These are phyloP conservation scores for Pseudorectes ferrugineus DNA, from an alignment of 2,113 vertebrate species.

Conservation along the genomic window DNA sequence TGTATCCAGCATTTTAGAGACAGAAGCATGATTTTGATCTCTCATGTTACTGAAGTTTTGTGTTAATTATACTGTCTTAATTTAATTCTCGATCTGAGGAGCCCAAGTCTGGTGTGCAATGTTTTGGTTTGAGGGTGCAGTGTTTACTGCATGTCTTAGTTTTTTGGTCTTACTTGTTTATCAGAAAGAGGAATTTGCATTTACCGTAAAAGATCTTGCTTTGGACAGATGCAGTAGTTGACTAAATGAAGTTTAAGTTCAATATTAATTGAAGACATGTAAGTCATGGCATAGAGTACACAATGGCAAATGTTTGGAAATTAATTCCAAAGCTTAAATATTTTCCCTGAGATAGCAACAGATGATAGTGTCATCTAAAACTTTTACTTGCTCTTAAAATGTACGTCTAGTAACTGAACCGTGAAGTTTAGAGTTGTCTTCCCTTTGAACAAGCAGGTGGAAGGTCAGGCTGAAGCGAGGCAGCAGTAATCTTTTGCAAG, in stretches of 20 bases:
- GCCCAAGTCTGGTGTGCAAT: fast-evolving
- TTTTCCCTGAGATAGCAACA: not conserved
- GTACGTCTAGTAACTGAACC: not conserved
- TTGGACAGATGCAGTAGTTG: not conserved
- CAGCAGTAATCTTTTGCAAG: not conserved
- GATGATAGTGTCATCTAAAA: not conserved
- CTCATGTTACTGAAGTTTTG: not conserved
- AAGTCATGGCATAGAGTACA: not conserved
- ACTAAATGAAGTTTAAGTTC: not conserved
- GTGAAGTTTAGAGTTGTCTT: not conserved
- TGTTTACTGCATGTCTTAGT: not conserved
- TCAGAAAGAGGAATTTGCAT: not conserved
- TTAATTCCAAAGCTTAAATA: not conserved
- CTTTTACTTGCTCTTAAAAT: not conserved
- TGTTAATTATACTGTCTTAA: not conserved
- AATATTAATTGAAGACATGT: not conserved
- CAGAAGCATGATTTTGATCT: not conserved
- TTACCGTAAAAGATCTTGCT: not conserved
- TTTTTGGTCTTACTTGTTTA: not conserved
- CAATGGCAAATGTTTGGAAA: not conserved
- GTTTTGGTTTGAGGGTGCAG: not conserved
- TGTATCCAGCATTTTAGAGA: not conserved
- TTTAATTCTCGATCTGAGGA: not conserved
- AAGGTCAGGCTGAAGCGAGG: not conserved
- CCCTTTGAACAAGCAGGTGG: not conserved